Conservation (phyloP, 2,113 vertebrate genomes). For the Halcyon malimbica region DNA sequence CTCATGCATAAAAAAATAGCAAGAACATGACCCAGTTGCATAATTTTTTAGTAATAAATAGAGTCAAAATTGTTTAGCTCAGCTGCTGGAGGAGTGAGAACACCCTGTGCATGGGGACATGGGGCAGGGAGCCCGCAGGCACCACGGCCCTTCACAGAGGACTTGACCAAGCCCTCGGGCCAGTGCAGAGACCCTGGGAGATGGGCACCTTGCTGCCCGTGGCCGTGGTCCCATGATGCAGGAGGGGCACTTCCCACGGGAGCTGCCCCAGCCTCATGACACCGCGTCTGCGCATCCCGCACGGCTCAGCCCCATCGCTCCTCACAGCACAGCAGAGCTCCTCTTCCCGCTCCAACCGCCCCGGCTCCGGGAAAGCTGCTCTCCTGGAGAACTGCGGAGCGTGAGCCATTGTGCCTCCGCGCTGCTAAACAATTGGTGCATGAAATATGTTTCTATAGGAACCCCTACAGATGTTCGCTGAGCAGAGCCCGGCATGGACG, state of each 20-base stretch:
- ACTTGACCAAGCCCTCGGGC: not conserved
- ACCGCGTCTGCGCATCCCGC: accelerated
- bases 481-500: not conserved
- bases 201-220: accelerated
- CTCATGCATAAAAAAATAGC: slow-evolving; percentile 68
- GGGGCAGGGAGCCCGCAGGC: not conserved
- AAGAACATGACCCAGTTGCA: slow-evolving; percentile 65
- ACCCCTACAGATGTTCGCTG: not conserved
- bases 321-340: accelerated
- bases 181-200: accelerated
- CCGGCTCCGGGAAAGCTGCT: not conserved
- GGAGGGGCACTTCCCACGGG: accelerated
- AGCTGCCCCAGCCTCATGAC: accelerated
- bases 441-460: not conserved
- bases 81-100: not conserved
- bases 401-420: not conserved
- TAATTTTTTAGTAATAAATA: slow-evolving; percentile 69
- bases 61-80: slow-evolving; percentile 50
- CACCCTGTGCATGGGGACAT: accelerated
- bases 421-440: not conserved
- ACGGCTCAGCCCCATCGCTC: not conserved
- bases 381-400: not conserved
- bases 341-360: not conserved
- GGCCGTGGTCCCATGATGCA: accelerated
- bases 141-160: accelerated